Base-by-base conservation (phyloP, 1,140 invertebrate genomes). In the Diabrotica undecimpunctata region DNA sequence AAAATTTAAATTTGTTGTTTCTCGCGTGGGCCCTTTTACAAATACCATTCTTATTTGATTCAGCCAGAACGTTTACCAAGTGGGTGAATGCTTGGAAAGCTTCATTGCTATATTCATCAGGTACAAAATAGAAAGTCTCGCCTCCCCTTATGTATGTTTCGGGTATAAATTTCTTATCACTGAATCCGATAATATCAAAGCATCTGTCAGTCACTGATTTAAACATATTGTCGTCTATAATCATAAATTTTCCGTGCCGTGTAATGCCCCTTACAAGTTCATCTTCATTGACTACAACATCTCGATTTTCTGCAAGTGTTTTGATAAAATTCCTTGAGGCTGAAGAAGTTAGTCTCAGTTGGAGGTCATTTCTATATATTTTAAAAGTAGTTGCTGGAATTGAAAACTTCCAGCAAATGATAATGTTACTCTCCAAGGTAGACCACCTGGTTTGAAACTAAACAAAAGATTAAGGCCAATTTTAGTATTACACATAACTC, bases 171-270 rank as follows among this genome's bases (percentile, higher is more conserved):
- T 25, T 53, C 46, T 52, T 46, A 53, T 63, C 37, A 0, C 65
- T 66, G 39, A 72, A 69, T 12, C 67, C 63, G 35, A 68, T 35
- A 14, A 66, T 57, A 5, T 39, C 55, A 61, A 72, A 72, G 61
- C 66, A 65, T 36, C 69, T 64, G 6, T 61, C 55, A 59, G 38
- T 63, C 25, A 59, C 25, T 0, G 62, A 12, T 65, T 70, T 70
- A 63, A 72, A 72, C 54, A 66, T 66, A 35, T 66, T 63, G 10
- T 58, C 54, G 10, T 65, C 55, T 36, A 72, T 65, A 64, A 57
- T 64, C 13, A 72, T 61, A 64, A 70, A 72, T 58, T 68, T 72
- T 46, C 62, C 71, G 57, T 70, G 66, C 9, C 64, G 39, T 25
- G 63, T 50, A 56, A 72, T 25, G 6, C 71, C 71, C 14, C 46